Conservation (phyloP, 1,140 invertebrate genomes). For the Drosophila pachea region DNA sequence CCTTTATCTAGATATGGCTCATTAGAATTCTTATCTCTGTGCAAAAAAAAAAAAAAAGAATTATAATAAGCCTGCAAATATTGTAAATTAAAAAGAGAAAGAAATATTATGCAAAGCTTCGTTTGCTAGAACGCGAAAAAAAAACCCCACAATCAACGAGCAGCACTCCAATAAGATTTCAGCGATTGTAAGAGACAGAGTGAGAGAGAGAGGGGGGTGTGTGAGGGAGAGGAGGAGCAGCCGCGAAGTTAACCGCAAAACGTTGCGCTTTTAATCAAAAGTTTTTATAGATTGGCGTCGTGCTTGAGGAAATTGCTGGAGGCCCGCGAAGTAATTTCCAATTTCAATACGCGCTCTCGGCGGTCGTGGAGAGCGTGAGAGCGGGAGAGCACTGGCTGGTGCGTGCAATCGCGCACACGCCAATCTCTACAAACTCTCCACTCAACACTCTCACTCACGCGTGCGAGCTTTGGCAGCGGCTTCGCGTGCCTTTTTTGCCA, state of each 20-base stretch:
- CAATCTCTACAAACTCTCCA: slow-evolving; percentile 17
- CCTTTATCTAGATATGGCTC: slow-evolving; percentile 3
- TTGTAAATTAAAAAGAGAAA: too few relatives aligned
- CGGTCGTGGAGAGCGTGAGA: not conserved
- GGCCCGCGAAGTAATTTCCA: slow-evolving; percentile 67
- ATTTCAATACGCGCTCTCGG: slow-evolving; percentile 27
- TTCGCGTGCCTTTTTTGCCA: slow-evolving; percentile 30
- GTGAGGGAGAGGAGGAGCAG: slow-evolving; percentile 3
- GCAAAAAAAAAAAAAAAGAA: not conserved
- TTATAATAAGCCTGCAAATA: not conserved
- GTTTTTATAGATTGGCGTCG: slow-evolving; percentile 68
- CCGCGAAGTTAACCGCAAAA: slow-evolving; percentile 52
- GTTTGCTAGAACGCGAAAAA: not conserved
- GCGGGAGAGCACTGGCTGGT: not conserved
- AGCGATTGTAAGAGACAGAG: not conserved
- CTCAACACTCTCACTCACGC: not conserved
- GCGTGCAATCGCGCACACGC: slow-evolving; percentile 1
- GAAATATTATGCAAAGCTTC: too few relatives aligned
- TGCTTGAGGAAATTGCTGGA: slow-evolving; percentile 62
- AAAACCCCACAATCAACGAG: not conserved
- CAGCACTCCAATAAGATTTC: not conserved
- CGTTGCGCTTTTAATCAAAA: slow-evolving; percentile 68
- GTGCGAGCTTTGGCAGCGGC: slow-evolving; percentile 52
- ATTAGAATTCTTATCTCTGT: slow-evolving; percentile 16
- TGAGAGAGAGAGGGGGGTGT: not conserved